Conservation (phyloP, 1,140 invertebrate species). For the Capitella teleta region DNA sequence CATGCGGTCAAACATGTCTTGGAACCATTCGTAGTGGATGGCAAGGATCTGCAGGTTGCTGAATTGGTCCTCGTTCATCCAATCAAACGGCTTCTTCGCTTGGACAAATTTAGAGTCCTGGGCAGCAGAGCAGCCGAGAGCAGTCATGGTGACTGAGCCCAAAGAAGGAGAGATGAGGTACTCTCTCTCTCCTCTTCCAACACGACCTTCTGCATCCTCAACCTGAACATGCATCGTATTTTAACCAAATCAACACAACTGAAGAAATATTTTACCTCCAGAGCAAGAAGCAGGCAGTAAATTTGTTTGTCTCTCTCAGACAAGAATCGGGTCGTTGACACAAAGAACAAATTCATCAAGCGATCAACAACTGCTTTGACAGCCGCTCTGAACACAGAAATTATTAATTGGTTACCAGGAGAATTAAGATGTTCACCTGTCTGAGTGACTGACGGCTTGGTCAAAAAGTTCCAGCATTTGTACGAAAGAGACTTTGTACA, state of each 20-base stretch:
- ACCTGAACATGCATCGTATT: constrained; percentile 19
- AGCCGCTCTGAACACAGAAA: too few species aligned
- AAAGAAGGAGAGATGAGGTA: constrained; percentile 38
- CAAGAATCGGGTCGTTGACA: constrained; percentile 23
- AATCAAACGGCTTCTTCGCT: constrained; percentile 42
- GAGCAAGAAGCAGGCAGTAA: constrained; percentile 28
- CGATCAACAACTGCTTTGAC: constrained; percentile 33
- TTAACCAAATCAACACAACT: not conserved
- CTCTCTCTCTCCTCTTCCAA: constrained; percentile 35
- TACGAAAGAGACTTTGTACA: constrained; percentile 34
- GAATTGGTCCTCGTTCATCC: constrained; percentile 43
- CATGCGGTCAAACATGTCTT: constrained; percentile 24
- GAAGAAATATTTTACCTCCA: constrained; percentile 23
- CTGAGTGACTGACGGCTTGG: constrained; percentile 34
- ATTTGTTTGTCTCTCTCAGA: constrained; percentile 32
- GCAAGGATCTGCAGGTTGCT: constrained; percentile 38
- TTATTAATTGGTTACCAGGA: too few species aligned
- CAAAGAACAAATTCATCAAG: constrained; percentile 27
- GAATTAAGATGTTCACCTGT: too few species aligned
- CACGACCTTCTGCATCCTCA: constrained; percentile 26
- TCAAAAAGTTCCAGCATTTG: constrained; percentile 32
- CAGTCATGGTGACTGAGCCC: constrained; percentile 33
- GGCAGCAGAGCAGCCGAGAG: constrained; percentile 16
- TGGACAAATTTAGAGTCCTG: constrained; percentile 15
- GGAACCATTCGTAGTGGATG: constrained; percentile 27